Base-by-base conservation (phyloP, 2,113 vertebrate genomes). In the Anoplopoma fimbria region DNA sequence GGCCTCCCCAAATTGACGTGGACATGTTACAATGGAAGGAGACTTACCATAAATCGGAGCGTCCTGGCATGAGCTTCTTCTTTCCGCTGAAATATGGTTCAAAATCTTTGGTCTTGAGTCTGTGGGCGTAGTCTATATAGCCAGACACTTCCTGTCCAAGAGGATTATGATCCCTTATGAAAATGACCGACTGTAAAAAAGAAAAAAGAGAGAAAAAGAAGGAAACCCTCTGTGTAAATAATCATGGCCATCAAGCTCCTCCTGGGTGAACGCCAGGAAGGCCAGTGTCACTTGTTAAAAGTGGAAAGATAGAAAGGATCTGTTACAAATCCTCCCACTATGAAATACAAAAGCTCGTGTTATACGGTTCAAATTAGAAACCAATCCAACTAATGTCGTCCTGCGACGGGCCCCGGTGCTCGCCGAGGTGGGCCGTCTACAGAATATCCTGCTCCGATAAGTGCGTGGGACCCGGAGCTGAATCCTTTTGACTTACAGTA, bases 61-160 rank as follows among this genome's bases (percentile, higher is more conserved):
- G 88, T 71, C 76, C 91, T 94, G 97, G 97, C 88, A 97, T 82
- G 57, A 98, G 94, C 69, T 85, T 95, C 88, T 92, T 97, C 91
- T 96, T 97, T 69, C 95, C 95, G 19, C 23, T 96, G 92, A 97
- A 97, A 90, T 96, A 97, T 29, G 90, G 86, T 91, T 97, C 95
- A 84, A 97, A 98, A 84, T 97, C 96, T 86, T 97, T 95, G 19
- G 69, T 92, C 79, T 95, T 95, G 64, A 98, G 95, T 87, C 96
- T 96, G 91, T 97, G 95, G 77, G 96, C 93, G 64, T 96, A 97
- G 94, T 97, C 96, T 21, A 97, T 97, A 89, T 97, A 97, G 14
- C 96, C 97, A 81, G 97, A 97, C 68, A 98, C 92, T 93, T 97
- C 97, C 87, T 97, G 96, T 81, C 93, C 93, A 78, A 45, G 89